phyloP scores from a whole-genome alignment of 2,797 vertebrate species.

The Menidia menidia region DNA sequence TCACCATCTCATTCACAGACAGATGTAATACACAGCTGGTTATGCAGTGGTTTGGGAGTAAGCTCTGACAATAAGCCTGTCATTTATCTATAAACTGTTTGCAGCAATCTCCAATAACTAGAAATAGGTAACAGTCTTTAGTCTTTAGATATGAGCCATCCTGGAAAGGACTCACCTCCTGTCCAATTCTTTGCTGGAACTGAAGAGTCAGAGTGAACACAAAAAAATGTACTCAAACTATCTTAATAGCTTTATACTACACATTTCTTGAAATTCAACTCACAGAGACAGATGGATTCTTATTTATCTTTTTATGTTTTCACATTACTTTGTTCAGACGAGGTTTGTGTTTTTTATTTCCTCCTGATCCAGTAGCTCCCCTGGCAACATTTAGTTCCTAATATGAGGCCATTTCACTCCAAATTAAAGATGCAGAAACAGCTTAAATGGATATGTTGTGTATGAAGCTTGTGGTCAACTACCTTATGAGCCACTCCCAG shows the following conservation, averaged over 20 bases:
- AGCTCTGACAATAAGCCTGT: constrained; percentile 1
- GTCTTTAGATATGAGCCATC: too few relatives aligned
- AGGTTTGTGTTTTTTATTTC: neutral
- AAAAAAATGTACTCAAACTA: neutral
- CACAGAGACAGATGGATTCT: too few relatives aligned
- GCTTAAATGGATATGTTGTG: neutral
- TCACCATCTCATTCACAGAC: neutral
- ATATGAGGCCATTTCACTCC: neutral
- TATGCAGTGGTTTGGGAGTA: neutral
- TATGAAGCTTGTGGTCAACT: neutral
- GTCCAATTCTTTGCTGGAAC: neutral
- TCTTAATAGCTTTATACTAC: neutral
- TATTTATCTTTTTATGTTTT: neutral
- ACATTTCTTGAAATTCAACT: neutral
- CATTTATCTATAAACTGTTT: neutral
- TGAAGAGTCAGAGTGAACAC: neutral
- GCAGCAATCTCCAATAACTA: too few relatives aligned
- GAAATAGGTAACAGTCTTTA: neutral
- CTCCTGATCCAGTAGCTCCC: neutral
- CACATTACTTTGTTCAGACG: neutral
- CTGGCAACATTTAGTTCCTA: neutral
- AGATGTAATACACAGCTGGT: neutral
- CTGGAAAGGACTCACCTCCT: neutral
- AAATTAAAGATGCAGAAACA: neutral
- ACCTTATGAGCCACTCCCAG: neutral